These are phyloP conservation scores for Onychorhynchus coronatus DNA, from an alignment of 2,113 vertebrate genomes.

Conservation along the genomic window DNA sequence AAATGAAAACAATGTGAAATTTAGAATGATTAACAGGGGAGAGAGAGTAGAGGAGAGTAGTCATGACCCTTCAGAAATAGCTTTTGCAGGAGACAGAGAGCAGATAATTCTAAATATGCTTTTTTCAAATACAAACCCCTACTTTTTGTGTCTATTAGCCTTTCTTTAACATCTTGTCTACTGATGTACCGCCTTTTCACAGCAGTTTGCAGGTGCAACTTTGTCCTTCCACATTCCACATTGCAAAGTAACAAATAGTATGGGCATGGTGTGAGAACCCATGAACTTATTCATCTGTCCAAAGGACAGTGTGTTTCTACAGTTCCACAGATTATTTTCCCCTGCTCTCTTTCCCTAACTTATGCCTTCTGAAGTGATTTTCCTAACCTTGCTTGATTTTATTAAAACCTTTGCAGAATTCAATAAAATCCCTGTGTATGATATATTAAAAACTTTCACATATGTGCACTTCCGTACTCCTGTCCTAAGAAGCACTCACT, in stretches of 20 bases:
- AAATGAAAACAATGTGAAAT: background rate
- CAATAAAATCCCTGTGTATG: background rate
- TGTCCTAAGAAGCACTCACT: background rate
- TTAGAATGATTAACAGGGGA: background rate
- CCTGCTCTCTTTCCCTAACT: background rate
- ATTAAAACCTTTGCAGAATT: background rate
- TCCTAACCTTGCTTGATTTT: background rate
- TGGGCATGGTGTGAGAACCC: background rate
- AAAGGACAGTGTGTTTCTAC: background rate
- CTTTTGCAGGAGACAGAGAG: background rate
- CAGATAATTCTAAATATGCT: background rate
- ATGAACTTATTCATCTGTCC: background rate
- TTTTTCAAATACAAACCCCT: background rate
- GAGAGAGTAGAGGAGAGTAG: background rate
- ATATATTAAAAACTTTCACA: background rate
- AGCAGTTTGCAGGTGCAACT: background rate
- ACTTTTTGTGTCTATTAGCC: background rate
- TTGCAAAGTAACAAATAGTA: background rate
- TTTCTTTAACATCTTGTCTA: accelerated
- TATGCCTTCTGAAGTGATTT: background rate
- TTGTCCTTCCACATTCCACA: background rate
- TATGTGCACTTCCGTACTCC: background rate
- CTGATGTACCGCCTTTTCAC: background rate
- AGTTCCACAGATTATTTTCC: background rate
- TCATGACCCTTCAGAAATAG: background rate